Evolutionary conservation across 35 echinoderm and acorn worm genomes (phyloP), one percentile per base, ranked within the genome.

Genomic region (Diadema setosum): DNA sequence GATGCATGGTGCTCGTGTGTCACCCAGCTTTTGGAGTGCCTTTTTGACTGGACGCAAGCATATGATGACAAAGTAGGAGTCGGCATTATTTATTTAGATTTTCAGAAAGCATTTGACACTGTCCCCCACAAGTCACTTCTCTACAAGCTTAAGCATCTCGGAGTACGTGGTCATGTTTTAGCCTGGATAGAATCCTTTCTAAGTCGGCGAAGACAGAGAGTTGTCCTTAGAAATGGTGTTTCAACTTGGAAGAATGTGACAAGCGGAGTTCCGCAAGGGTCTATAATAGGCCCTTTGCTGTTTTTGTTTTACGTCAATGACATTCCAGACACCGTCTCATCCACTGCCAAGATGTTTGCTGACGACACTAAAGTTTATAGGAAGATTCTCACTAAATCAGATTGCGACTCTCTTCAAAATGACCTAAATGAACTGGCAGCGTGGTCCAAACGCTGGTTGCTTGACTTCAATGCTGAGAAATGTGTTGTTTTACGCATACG

Each of bases 401-500:
- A 85, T 60, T 91, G 83, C 58, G 33, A 85, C 36, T 21, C 21
- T 16, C 61, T 91, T 2, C 64, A 91, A 31, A 35, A 32, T 41
- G 90, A 91, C 69, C 35, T 85, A 39, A 64, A 85, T 75, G 60
- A 82, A 26, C 83, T 91, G 55, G 29, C 67, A 26, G 70, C 65
- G 31, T 91, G 90, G 83, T 80, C 65, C 11, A 67, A 86, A 30
- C 42, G 70, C 5, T 91, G 89, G 82, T 30, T 82, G 14, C 56
- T 86, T 0, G 81, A 80, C 11, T 91, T 91, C 37, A 91, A 91
- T 84, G 64, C 82, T 21, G 67, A 85, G 9, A 89, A 89, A 82
- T 89, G 87, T 82, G 87, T 89, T n/a, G 74, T 89, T 16, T 41
- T 89, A n/a, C n/a, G n/a, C n/a, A n/a, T n/a, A n/a, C n/a, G n/a